phyloP scores from a whole-genome alignment of 1,140 invertebrate species.

The Drosophila chauvacae region DNA sequence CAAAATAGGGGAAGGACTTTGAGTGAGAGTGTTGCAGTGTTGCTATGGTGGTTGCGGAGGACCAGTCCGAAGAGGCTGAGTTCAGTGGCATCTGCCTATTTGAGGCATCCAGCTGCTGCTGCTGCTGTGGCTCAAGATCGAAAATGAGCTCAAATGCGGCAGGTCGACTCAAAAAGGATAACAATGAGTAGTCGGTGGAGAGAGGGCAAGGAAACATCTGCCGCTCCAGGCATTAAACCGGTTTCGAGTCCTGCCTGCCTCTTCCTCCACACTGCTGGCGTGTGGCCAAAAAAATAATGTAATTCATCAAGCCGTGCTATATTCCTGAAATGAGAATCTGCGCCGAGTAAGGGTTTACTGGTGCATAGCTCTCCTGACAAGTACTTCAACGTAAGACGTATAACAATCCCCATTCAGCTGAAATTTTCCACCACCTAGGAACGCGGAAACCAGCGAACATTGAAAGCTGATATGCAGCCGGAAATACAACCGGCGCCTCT shows the following conservation, averaged over 20 bases:
- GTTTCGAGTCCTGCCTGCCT: conserved; percentile 46
- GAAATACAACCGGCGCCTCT: conserved; percentile 34
- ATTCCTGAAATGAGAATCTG: neutral
- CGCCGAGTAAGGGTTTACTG: neutral
- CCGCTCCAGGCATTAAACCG: conserved; percentile 50
- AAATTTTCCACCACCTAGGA: conserved; percentile 1
- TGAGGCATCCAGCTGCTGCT: conserved; percentile 14
- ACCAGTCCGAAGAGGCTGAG: neutral
- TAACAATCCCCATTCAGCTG: neutral
- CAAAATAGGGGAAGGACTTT: conserved; percentile 34
- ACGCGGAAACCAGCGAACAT: conserved; percentile 29
- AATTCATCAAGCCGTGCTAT: conserved; percentile 14
- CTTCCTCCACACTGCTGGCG: conserved; percentile 5
- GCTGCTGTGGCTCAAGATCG: neutral
- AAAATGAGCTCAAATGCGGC: conserved; percentile 18
- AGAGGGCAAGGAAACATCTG: conserved; percentile 55
- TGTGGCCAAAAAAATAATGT: conserved; percentile 33
- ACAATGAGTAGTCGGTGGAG: conserved; percentile 6
- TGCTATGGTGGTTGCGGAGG: neutral
- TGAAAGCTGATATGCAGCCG: conserved; percentile 39
- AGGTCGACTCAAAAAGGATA: conserved; percentile 46
- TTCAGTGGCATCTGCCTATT: conserved; percentile 21
- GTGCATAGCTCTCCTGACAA: neutral
- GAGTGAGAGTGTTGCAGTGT: conserved; percentile 10
- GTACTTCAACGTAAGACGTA: neutral